Conservation (phyloP, 2,888 invertebrate genomes). For the Melanargia galathea region DNA sequence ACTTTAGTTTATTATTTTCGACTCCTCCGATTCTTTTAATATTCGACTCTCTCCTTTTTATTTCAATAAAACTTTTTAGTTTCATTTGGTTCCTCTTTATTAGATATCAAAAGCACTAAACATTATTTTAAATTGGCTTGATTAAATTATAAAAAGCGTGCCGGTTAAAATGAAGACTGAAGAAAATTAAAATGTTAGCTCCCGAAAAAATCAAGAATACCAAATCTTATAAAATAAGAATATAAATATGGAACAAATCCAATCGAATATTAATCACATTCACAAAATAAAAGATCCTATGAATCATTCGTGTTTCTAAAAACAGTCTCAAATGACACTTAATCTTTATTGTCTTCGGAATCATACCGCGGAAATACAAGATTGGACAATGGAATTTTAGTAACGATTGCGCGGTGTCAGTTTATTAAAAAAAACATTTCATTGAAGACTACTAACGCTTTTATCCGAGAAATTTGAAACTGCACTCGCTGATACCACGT, state of each 20-base stretch:
- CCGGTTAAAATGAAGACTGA: slow-evolving; percentile 40
- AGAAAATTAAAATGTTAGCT: slow-evolving; percentile 46
- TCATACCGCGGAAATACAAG: slow-evolving; percentile 62
- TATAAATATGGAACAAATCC: slow-evolving; percentile 41
- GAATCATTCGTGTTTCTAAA: slow-evolving; percentile 76
- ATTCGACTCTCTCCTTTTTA: slow-evolving; percentile 49
- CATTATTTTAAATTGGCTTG: slow-evolving; percentile 45
- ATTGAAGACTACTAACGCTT: slow-evolving; percentile 73
- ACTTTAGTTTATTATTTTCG: slow-evolving; percentile 45
- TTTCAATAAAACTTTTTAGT: slow-evolving; percentile 29
- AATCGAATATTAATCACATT: slow-evolving; percentile 43
- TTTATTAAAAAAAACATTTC: slow-evolving; percentile 60
- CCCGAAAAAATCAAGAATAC: slow-evolving; percentile 37
- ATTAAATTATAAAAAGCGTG: slow-evolving; percentile 33
- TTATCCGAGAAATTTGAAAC: slow-evolving; percentile 70
- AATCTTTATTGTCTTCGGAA: slow-evolving; percentile 76
- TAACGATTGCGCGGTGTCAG: slow-evolving; percentile 72
- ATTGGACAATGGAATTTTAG: slow-evolving; percentile 76
- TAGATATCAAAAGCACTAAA: slow-evolving; percentile 33
- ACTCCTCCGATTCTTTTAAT: slow-evolving; percentile 41
- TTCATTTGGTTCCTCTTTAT: slow-evolving; percentile 36
- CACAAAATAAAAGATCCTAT: slow-evolving; percentile 63
- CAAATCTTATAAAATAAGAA: too few species aligned
- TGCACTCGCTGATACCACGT: slow-evolving; percentile 49
- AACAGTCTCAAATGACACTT: slow-evolving; percentile 73